A percentile compares a stretch with the other conserved stretches of the same genome.
Conservation (phyloP, 2,113 vertebrate species). For the Alligator mississippiensis region DNA sequence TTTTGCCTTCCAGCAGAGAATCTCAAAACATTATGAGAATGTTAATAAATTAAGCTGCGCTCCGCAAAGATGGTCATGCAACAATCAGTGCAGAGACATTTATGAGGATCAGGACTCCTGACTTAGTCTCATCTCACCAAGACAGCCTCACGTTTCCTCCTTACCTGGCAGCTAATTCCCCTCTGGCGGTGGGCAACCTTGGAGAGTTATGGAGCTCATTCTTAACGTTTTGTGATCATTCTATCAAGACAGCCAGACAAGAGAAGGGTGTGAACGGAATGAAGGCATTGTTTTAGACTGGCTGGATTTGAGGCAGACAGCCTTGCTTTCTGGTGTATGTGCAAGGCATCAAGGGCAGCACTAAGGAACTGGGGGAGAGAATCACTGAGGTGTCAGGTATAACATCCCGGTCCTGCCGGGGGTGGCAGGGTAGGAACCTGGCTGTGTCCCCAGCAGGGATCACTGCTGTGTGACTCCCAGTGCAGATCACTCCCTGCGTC, state of each 20-base stretch:
- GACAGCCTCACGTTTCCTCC: not conserved
- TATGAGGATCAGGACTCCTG: not conserved
- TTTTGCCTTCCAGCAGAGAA: not conserved
- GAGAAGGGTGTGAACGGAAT: not conserved
- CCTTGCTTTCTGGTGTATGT: not conserved
- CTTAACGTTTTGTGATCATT: not conserved
- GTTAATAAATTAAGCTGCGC: not conserved
- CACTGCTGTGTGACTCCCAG: not conserved
- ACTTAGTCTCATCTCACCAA: not conserved
- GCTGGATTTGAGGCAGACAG: not conserved
- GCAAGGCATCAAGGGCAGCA: not conserved
- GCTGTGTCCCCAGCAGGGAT: not conserved
- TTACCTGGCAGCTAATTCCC: not conserved
- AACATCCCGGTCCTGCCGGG: not conserved
- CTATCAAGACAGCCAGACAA: not conserved
- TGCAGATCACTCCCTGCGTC: not conserved
- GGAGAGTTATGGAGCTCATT: not conserved
- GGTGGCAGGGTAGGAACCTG: not conserved
- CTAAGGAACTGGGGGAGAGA: not conserved
- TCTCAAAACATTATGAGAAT: not conserved
- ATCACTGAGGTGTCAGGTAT: not conserved
- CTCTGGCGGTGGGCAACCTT: not conserved
- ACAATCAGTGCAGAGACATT: not conserved
- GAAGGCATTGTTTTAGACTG: not conserved
- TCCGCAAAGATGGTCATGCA: accelerated